phyloP scores from a whole-genome alignment of 2,113 vertebrate genomes.

The Rynchops niger region DNA sequence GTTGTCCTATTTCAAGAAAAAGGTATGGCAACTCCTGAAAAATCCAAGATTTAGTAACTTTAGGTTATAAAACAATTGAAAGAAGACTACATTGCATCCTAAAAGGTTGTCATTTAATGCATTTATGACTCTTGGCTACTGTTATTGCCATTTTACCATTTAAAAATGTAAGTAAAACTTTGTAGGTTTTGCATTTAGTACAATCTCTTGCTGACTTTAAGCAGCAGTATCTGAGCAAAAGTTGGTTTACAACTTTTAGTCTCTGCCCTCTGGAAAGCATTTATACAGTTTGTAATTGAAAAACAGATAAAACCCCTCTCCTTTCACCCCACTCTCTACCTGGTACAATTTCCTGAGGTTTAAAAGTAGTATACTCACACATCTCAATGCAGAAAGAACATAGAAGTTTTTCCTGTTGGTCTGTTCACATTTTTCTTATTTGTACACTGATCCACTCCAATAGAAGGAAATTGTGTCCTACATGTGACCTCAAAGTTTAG shows the following conservation, averaged over 20 bases:
- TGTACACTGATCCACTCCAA: slow-evolving; percentile 22
- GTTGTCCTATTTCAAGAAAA: not conserved
- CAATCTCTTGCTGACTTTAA: not conserved
- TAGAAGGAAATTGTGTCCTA: slow-evolving; percentile 46
- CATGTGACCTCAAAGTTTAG: slow-evolving; percentile 10
- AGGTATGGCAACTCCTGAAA: not conserved
- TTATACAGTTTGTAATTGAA: not conserved
- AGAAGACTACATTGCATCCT: not conserved
- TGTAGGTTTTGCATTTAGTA: fast-evolving
- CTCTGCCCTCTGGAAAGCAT: not conserved
- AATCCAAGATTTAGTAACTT: not conserved
- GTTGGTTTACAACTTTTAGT: not conserved
- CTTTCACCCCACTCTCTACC: not conserved
- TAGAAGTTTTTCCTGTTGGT: not conserved
- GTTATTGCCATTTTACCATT: not conserved
- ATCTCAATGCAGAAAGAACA: not conserved
- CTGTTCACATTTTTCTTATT: slow-evolving; percentile 40
- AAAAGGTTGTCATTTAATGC: not conserved
- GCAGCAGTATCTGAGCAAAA: not conserved
- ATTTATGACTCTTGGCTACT: not conserved
- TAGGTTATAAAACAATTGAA: not conserved
- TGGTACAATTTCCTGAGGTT: slow-evolving; percentile 33
- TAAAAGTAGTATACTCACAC: not conserved
- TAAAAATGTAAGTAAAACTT: not conserved
- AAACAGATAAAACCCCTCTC: not conserved